Evolutionary conservation across 2,113 vertebrate species (phyloP), one percentile per base, ranked within the genome.

Genomic region (Callocephalon fimbriatum): DNA sequence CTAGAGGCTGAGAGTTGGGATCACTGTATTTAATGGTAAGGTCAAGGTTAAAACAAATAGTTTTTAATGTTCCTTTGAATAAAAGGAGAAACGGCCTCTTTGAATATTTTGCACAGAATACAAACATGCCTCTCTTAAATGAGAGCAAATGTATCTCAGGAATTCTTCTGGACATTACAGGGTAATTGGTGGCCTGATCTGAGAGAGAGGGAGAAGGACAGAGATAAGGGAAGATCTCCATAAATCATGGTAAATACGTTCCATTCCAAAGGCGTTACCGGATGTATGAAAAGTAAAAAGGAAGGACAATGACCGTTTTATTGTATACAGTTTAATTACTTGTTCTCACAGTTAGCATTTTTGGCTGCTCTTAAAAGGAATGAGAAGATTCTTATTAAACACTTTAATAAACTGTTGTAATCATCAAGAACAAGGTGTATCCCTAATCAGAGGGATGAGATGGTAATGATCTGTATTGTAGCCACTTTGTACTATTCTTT

Each of bases 1-100:
- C 93, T 96, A 40, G 85, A 93, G 95, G 72, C 92, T 88, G 84
- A 90, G 94, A 71, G 73, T 83, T 95, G 79, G 82, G 94, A 95
- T 94, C 81, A 66, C 31, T 87, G 90, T 85, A 76, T 92, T 95
- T 96, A 97, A 95, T 87, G 84, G 79, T 91, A 94, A 93, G 91
- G 94, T 95, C 94, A 96, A 65, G 68, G 84, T 94, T 92, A 97
- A 88, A 95, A 32, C 73, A 96, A 96, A 95, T 79, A 95, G 27
- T 31, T 95, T 84, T 83, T 84, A 93, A 76, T 63, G 76, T 63
- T 94, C 18, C 50, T 92, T 92, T 63, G 62, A 86, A 83, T 71
- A 75, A 87, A 73, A 91, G 25, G 25, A 88, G 50, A 82, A 75
- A 48, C 25, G 19, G 18, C 44, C 74, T 77, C 37, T 85, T 68